Evolutionary conservation across 1,140 invertebrate species (phyloP).

Genomic region (Sitophilus oryzae): DNA sequence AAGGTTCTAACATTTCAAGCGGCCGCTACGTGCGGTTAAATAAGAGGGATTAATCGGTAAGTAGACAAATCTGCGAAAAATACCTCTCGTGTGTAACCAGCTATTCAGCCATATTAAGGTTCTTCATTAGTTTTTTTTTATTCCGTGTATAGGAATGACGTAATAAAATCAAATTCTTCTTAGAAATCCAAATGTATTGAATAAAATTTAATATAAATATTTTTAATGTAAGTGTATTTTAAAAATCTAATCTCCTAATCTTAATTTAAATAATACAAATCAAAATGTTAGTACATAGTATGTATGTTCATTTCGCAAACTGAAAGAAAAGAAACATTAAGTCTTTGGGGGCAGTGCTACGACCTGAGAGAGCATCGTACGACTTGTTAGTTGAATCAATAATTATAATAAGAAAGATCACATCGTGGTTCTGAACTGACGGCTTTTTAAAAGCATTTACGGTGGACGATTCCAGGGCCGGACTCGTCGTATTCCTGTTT

Average conservation of each 20-base stretch:
- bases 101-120: no score
- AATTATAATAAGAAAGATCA: not conserved
- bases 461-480: slow-evolving; percentile 88
- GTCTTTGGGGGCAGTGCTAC: slow-evolving; percentile 8
- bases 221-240: not conserved
- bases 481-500: slow-evolving; percentile 95
- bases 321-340: not conserved
- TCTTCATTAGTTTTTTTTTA: not conserved
- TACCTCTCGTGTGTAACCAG: no score
- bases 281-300: not conserved
- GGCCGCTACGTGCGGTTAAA: no score
- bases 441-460: slow-evolving; percentile 96
- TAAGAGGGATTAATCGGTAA: no score
- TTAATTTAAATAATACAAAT: not conserved
- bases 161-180: not conserved
- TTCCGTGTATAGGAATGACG: not conserved
- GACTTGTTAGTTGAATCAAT: not conserved
- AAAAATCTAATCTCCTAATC: not conserved
- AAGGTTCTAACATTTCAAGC: no score
- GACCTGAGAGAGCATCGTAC: not conserved
- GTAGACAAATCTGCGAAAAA: no score
- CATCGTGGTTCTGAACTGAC: not conserved
- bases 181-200: not conserved
- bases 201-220: slow-evolving; percentile 1
- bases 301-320: not conserved